phyloP scores from a whole-genome alignment of 2,113 vertebrate genomes.

The Lucifuga dentata region DNA sequence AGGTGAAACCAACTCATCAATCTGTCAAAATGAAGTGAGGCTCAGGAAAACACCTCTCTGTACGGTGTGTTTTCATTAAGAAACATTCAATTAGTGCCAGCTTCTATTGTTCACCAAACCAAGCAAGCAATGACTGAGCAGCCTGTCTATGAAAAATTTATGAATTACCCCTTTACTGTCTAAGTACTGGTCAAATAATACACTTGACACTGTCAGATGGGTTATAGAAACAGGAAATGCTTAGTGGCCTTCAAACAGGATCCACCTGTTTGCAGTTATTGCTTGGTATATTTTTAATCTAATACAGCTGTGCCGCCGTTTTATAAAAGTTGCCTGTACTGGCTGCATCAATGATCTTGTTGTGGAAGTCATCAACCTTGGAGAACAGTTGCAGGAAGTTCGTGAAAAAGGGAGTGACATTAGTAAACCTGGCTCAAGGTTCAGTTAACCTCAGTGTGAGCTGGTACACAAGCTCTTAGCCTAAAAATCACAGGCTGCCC shows the following conservation, averaged over 20 bases:
- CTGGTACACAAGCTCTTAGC: too few species aligned
- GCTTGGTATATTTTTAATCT: too few species aligned
- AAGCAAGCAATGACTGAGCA: too few species aligned
- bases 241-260: conserved; percentile 21
- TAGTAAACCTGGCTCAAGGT: not conserved
- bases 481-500: too few species aligned
- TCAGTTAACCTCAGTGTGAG: not conserved
- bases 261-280: conserved; percentile 39
- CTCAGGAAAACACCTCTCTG: not conserved
- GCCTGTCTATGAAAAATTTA: not conserved
- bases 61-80: conserved; percentile 9
- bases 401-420: not conserved
- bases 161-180: not conserved
- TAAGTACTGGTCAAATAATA: not conserved
- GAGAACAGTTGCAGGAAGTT: not conserved
- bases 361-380: not conserved
- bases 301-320: not conserved
- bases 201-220: conserved; percentile 1
- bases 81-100: not conserved
- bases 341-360: not conserved
- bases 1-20: conserved; percentile 5
- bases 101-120: not conserved
- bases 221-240: too few species aligned
- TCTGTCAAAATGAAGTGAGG: conserved; percentile 18
- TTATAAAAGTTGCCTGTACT: not conserved